Percentiles rank a stretch among this genome's conserved stretches.
phyloP scores from a whole-genome alignment of 2,113 vertebrate genomes.

The Pterophyllum scalare region DNA sequence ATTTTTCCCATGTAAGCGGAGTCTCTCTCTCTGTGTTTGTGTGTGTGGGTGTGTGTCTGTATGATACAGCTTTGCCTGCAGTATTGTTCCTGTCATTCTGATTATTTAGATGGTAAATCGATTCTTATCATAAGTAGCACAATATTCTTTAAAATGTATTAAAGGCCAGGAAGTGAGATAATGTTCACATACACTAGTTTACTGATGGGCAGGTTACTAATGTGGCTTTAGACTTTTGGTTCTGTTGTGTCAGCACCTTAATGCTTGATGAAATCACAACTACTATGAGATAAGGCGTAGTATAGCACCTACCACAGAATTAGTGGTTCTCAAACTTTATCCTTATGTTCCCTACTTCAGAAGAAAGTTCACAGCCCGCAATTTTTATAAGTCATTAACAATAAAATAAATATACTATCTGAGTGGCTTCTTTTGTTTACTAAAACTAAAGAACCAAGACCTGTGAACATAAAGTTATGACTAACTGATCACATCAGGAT shows the following conservation, averaged over 20 bases:
- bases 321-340: too few species aligned
- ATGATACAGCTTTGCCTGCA: constrained; percentile 26
- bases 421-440: too few species aligned
- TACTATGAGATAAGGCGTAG: not conserved
- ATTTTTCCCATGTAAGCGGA: constrained; percentile 40
- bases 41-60: constrained; percentile 4
- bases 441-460: too few species aligned
- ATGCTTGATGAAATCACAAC: not conserved
- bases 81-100: constrained; percentile 45
- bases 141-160: constrained; percentile 18
- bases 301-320: too few species aligned
- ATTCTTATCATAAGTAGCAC: constrained; percentile 37
- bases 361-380: too few species aligned
- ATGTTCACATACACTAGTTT: constrained; percentile 3
- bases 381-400: too few species aligned
- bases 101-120: constrained; percentile 36
- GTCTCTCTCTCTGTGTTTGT: too few species aligned
- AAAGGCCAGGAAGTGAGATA: constrained; percentile 60
- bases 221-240: not conserved
- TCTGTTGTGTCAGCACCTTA: not conserved
- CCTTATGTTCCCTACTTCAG: too few species aligned
- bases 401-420: too few species aligned
- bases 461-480: too few species aligned
- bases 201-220: too few species aligned
- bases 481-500: too few species aligned